A percentile compares a stretch with the other conserved stretches of the same genome.
Evolutionary conservation across 2,797 vertebrate genomes (phyloP).

Genomic region (Arrhamphus sclerolepis): DNA sequence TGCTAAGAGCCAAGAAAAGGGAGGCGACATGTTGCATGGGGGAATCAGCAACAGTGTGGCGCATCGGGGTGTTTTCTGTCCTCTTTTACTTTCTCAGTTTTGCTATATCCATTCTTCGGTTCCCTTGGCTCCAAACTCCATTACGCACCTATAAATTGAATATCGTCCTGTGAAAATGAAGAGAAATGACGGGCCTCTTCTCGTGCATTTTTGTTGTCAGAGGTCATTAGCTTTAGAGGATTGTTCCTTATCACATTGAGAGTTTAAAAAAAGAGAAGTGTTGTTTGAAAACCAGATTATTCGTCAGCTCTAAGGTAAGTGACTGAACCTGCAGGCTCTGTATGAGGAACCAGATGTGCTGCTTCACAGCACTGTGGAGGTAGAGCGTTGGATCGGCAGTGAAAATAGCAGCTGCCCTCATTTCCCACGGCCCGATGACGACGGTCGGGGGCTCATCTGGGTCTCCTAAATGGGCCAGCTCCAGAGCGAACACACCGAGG

Average conservation of each 20-base stretch:
- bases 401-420: slow-evolving; percentile 72
- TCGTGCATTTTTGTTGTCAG: neutral
- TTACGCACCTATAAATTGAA: slow-evolving; percentile 37
- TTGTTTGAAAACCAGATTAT: neutral
- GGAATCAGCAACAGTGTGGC: neutral
- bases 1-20: slow-evolving; percentile 15
- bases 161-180: slow-evolving; percentile 32
- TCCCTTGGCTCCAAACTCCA: slow-evolving; percentile 26
- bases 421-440: slow-evolving; percentile 40
- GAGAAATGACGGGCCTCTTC: slow-evolving; percentile 5
- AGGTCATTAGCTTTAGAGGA: too few relatives aligned
- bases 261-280: too few relatives aligned
- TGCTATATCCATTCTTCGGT: slow-evolving; percentile 16
- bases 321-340: slow-evolving; percentile 3
- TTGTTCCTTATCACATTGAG: too few relatives aligned
- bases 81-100: neutral
- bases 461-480: slow-evolving; percentile 65
- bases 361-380: slow-evolving; percentile 12
- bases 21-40: neutral
- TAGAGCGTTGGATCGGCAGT: slow-evolving; percentile 17
- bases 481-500: slow-evolving; percentile 31
- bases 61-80: too few relatives aligned
- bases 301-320: neutral
- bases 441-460: slow-evolving; percentile 58
- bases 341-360: slow-evolving; percentile 40